Base-by-base conservation (phyloP, 1,140 invertebrate species). In the Phortica variegata region DNA sequence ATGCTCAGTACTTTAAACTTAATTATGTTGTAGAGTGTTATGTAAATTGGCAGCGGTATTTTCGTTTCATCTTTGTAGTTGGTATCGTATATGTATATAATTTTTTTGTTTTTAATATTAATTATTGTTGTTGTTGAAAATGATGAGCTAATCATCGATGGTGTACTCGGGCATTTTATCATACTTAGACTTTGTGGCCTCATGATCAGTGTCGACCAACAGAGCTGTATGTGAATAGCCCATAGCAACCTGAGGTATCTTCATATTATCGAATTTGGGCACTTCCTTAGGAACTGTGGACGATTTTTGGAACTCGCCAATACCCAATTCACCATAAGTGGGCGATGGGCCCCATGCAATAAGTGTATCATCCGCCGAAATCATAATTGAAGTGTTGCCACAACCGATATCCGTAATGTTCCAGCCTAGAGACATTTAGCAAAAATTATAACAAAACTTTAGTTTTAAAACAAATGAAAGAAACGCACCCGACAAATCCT, bases 311-410 rank as follows among this genome's bases (percentile, higher is more conserved):
- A 88, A 85, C 58, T 95, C 91, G 9, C 93, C 93, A 56, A 91
- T 86, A 53, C 91, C 91, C 79, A 95, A 78, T 83, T 95, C 93
- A 4, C 93, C 93, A 71, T 88, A 96, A 3, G 91, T 94, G 1
- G 93, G 93, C 49, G 90, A 89, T 31, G 89, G 85, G 5, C 93
- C 93, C 91, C 92, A 96, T 29, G 88, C 88, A 51, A 96, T 91
- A 10, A 94, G 83, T 12, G 86, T 89, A 31, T 95, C 90, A 72
- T 97, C 93, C 2, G 93, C 93, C 7, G 90, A 85, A 29, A 95
- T 84, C 21, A 95, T 85, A 42, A 95, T 87, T 36, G 89, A 91
- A 1, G 89, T 91, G 55, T 85, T 81, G 18, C 86, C 86, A 43
- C 87, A 87, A 3, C 86, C 91, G 23, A 95, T 82, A 56, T 85